Conservation (phyloP, 2,113 vertebrate genomes). For the Formicarius rufipectus region DNA sequence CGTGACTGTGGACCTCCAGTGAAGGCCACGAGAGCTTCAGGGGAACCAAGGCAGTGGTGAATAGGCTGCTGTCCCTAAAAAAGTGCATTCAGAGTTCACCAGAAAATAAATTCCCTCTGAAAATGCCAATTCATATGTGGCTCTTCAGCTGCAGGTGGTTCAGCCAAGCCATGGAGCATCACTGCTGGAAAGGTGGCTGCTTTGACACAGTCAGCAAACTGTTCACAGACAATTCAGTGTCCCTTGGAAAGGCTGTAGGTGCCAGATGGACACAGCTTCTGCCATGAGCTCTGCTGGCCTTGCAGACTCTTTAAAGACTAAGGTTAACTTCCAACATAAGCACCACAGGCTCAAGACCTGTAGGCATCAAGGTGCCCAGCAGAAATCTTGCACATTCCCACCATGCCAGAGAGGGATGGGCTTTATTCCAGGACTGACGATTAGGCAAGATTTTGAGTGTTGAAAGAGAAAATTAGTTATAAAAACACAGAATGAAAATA, state of each 20-base stretch:
- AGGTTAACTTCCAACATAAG: not conserved
- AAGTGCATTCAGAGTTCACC: not conserved
- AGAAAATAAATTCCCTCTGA: not conserved
- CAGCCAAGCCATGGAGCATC: not conserved
- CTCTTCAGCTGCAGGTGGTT: not conserved
- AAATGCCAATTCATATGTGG: not conserved
- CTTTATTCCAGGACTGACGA: not conserved
- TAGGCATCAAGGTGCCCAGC: not conserved
- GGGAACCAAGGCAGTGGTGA: not conserved
- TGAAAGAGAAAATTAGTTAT: not conserved
- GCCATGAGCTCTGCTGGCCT: not conserved
- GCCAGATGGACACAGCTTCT: not conserved
- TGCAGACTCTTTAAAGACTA: not conserved
- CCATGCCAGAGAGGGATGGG: fast-evolving
- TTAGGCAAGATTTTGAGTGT: not conserved
- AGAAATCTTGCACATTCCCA: not conserved
- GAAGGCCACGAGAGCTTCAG: not conserved
- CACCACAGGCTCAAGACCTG: not conserved
- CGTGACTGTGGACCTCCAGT: fast-evolving
- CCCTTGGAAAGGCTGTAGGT: not conserved
- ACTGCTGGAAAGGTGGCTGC: not conserved
- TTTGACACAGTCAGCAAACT: not conserved
- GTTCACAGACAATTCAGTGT: not conserved
- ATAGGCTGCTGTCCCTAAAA: not conserved
- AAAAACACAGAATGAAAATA: not conserved